Evolutionary conservation across 2,797 vertebrate genomes (phyloP), one percentile per base, ranked within the genome.

Genomic region (Acanthornis magna): DNA sequence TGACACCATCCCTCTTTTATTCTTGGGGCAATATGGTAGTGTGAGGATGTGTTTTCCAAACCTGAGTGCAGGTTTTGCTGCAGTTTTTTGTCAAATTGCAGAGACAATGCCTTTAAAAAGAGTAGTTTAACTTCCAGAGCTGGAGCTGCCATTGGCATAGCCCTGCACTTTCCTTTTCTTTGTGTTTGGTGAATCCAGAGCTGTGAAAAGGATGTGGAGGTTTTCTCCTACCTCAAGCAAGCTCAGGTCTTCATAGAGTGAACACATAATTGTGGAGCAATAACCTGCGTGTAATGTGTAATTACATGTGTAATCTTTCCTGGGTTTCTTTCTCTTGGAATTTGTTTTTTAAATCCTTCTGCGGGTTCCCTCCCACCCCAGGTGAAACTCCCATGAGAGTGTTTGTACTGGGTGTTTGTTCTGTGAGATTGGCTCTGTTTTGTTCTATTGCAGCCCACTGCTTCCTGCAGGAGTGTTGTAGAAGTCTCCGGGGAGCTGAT

Each of bases 391-490:
- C 36, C 10, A 2, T 7, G 21, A 51, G 63, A 20, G 16, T 29
- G 5, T 30, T 78, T 50, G 21, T 2, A 3, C 10, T 15, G 29
- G 62, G n/a, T 50, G 11, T 26, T 17, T 71, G 45, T 25, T n/a
- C 29, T 18, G 4, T 5, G 18, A n/a, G 4, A 3, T 17, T 54
- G n/a, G 36, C 16, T 75, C 16, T 36, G 0, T 58, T 78, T 75
- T 51, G 26, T 34, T 82, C 43, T 89, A 3, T 96, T 88, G 1
- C 89, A 98, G 98, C 60, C 68, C 9, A 55, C 85, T 2, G 78
- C 95, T 13, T n/a, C 89, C 42, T 98, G 98, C 92, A 97, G 95
- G 62, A 97, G 98, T 42, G 65, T 93, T 1, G 97, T 97, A 65
- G 61, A 79, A 25, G 63, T 98, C 57, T 95, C 93, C 0, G 27